These are phyloP conservation scores for Enteromius argenteus DNA, from an alignment of 2,797 vertebrate genomes.

Conservation along the genomic window DNA sequence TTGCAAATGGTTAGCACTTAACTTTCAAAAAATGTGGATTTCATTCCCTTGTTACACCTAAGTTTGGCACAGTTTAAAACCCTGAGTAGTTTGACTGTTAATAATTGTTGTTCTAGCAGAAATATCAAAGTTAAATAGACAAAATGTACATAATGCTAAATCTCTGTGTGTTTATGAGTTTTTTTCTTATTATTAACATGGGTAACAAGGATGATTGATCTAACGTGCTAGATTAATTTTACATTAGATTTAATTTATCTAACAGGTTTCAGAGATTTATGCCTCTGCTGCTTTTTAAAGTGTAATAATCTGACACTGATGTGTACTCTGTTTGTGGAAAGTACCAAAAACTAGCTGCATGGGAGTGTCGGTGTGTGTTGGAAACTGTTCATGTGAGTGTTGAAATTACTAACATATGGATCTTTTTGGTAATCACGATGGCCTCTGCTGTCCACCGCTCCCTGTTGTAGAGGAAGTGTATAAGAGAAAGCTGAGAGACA, in stretches of 20 bases:
- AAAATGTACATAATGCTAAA: neutral
- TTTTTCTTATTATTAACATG: neutral
- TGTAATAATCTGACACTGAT: neutral
- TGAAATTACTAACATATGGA: slow-evolving; percentile 64
- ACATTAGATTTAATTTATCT: neutral
- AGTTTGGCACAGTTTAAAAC: neutral
- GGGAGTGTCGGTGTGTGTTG: neutral
- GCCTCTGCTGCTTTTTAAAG: neutral
- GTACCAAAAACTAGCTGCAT: slow-evolving; percentile 20
- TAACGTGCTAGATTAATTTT: neutral
- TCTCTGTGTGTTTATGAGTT: neutral
- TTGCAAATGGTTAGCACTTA: neutral
- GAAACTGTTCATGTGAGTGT: slow-evolving; percentile 18
- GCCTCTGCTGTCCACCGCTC: slow-evolving; percentile 67
- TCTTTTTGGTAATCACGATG: slow-evolving; percentile 69
- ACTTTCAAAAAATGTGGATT: neutral
- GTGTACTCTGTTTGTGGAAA: neutral
- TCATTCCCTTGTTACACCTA: neutral
- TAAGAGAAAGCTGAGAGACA: slow-evolving; percentile 91
- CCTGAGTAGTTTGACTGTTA: neutral
- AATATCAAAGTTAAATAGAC: neutral
- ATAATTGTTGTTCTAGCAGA: neutral
- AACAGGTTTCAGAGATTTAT: neutral
- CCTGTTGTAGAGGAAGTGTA: slow-evolving; percentile 88
- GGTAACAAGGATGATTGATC: neutral